Base-by-base conservation (phyloP, 2,113 vertebrate genomes). In the Oriolus oriolus region DNA sequence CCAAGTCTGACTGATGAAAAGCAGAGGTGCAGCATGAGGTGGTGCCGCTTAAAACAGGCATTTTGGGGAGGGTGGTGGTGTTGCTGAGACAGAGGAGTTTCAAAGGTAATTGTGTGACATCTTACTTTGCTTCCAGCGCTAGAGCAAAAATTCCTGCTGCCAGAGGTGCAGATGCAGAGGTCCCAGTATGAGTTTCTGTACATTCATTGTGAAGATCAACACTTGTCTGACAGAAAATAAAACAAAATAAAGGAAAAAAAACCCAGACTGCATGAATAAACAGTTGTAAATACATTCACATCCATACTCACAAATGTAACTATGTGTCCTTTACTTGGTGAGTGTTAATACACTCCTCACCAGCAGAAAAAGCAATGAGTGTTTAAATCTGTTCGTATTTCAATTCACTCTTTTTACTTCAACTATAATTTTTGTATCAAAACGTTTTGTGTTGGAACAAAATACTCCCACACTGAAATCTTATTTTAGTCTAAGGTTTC, bases 131-230 rank as follows among this genome's bases (percentile, higher is more conserved):
- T 97, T 99, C 99, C 78, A 99, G 98, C 0, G 99, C 99, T n/a
- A 99, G 97, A 50, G 99, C 99, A 89, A 99, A 99, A 97, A 99
- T 99, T 71, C 99, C 99, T 65, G 99, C 99, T 81, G 99, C 99
- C 97, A 99, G 96, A 0, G 99, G 99, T 22, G 99, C 99, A 1
- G 99, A 99, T 12, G 99, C 99, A 9, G 99, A 99, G 6, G 99
- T 99, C 31, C 99, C 99, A 0, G 99, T 99, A 96, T 99, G 99
- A 54, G 99, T 99, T 97, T 99, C 98, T 11, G 99, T 99, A 93
- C 99, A 99, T 92, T 99, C 98, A 1, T 99, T 98, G 96, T 99
- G 99, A 90, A 99, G 98, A 96, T 99, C 99, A 6, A 99, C 99
- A 6, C 99, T 99, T 2, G 99, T 99, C 99, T 99, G 97, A 45